Conservation (phyloP, 2,888 invertebrate species). For the Cantharis rufa region DNA sequence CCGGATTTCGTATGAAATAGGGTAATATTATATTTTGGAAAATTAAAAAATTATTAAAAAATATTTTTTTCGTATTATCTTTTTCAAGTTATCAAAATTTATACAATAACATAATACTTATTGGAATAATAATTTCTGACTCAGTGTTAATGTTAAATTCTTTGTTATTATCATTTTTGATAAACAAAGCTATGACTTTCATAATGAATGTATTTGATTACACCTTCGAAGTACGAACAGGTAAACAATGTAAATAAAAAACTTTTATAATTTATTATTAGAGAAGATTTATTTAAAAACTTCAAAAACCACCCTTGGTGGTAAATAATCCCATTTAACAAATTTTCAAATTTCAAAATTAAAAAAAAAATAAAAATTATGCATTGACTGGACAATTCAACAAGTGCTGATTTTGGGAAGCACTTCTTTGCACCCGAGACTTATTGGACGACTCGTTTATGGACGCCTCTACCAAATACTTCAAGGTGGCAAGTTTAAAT, state of each 20-base stretch:
- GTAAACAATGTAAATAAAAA: neutral
- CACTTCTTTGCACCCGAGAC: neutral
- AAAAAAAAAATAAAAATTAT: too few species aligned
- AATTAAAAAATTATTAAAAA: too few species aligned
- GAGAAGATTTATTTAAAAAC: neutral
- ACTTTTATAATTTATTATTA: neutral
- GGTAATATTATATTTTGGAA: too few species aligned
- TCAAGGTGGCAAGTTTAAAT: neutral
- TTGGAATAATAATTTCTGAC: neutral
- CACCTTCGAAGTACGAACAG: neutral
- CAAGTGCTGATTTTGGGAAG: neutral
- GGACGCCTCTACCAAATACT: neutral
- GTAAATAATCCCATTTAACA: too few species aligned
- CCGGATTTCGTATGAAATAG: too few species aligned
- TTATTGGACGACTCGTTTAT: neutral
- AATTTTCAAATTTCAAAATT: too few species aligned
- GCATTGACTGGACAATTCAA: neutral
- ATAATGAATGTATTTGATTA: neutral
- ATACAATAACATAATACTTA: neutral
- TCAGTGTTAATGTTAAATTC: neutral
- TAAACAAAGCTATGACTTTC: neutral
- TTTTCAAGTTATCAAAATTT: neutral
- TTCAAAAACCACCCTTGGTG: neutral
- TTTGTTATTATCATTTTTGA: neutral
- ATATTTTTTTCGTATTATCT: neutral